phyloP scores from a whole-genome alignment of 1,140 invertebrate genomes.

The Drosophila pallidifrons region DNA sequence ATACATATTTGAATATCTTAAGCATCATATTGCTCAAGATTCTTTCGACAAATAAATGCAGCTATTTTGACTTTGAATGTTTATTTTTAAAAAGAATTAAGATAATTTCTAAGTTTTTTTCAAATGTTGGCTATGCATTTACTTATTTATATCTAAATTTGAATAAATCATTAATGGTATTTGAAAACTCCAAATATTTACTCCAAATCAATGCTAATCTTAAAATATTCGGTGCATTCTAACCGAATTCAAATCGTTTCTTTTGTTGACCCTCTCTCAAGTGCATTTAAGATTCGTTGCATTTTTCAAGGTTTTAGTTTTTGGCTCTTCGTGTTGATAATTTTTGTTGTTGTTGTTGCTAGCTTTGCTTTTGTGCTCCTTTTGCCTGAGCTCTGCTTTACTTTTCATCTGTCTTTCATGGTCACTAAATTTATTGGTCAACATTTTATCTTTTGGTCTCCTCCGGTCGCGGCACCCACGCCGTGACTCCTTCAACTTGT shows the following conservation, averaged over 20 bases:
- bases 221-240: neutral
- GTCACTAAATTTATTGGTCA: slow-evolving; percentile 79
- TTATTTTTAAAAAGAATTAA: too few species aligned
- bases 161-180: too few species aligned
- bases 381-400: slow-evolving; percentile 34
- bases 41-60: too few species aligned
- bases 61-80: too few species aligned
- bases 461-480: slow-evolving; percentile 47
- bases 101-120: too few species aligned
- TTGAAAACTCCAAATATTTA: neutral
- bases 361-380: slow-evolving; percentile 45
- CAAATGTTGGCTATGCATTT: too few species aligned
- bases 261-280: slow-evolving; percentile 1
- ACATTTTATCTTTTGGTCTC: slow-evolving; percentile 69
- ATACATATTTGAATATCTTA: too few species aligned
- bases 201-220: neutral
- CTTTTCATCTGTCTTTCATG: slow-evolving; percentile 61
- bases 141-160: too few species aligned
- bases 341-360: slow-evolving; percentile 30
- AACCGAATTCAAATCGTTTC: neutral
- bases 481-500: slow-evolving; percentile 63
- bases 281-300: slow-evolving; percentile 51
- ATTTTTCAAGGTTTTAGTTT: neutral
- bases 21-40: too few species aligned
- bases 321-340: slow-evolving; percentile 48